A percentile compares a stretch with the other conserved stretches of the same genome.
Evolutionary conservation across 2,888 invertebrate genomes (phyloP).

Genomic region (Leucophora obtusa): DNA sequence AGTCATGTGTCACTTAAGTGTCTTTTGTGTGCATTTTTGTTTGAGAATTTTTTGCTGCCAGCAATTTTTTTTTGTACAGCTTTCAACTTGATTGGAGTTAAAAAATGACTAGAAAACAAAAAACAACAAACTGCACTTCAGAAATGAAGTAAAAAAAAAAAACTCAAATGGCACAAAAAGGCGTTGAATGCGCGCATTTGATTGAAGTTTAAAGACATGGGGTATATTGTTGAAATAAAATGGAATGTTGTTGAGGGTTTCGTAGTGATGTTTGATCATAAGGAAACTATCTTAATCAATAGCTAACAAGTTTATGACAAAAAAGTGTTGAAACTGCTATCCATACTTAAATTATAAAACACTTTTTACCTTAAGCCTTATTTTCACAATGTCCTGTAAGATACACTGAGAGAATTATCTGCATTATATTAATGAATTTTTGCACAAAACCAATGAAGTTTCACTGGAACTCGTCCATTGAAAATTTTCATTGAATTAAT

Average conservation of each 20-base stretch:
- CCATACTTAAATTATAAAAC: too few relatives aligned
- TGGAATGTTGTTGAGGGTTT: neutral
- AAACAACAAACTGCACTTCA: neutral
- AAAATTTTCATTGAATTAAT: too few relatives aligned
- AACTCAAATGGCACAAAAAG: constrained; percentile 28
- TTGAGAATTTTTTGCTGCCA: constrained; percentile 4
- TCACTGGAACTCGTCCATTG: too few relatives aligned
- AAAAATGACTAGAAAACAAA: neutral
- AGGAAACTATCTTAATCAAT: neutral
- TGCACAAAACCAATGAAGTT: too few relatives aligned
- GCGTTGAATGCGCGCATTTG: constrained; percentile 39
- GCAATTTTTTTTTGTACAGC: constrained; percentile 7
- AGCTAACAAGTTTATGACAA: neutral
- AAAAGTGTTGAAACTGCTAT: neutral
- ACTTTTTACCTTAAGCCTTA: too few relatives aligned
- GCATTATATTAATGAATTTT: too few relatives aligned
- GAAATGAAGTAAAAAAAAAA: neutral
- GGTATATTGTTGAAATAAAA: neutral
- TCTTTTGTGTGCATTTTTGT: constrained; percentile 18
- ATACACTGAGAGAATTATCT: too few relatives aligned
- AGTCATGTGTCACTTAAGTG: constrained; percentile 54
- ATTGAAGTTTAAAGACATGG: constrained; percentile 36
- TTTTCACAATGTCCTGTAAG: too few relatives aligned
- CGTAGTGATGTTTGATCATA: too few relatives aligned
- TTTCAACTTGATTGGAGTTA: constrained; percentile 3